Base-by-base conservation (phyloP, 2,797 vertebrate species). In the Leontocebus nigricollis region DNA sequence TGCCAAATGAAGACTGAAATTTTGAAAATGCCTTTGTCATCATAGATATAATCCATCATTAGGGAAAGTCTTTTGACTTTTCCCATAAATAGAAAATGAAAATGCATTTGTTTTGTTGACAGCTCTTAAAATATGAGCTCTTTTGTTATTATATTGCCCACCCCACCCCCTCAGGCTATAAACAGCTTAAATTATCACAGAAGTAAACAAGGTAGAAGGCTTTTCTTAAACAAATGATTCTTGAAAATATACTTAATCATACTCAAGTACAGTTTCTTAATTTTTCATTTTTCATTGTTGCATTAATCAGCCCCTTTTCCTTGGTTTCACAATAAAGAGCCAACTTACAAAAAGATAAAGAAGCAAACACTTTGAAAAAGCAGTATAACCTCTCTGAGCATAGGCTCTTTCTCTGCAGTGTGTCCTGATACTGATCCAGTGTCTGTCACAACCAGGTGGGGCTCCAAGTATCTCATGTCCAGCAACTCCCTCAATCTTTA, bases 201-300 rank as follows among this genome's bases (percentile, higher is more conserved):
- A 73, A 41, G 17, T 52, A 77, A 92, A 44, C 30, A 94, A 87
- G 6, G 13, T 13, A 44, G 41, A 67, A 67, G 3, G 9, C 5
- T 36, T 61, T 93, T 96, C 79, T 87, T 72, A 83, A 86, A 88
- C 20, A 70, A 88, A 72, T 67, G 52, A 50, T 70, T 95, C 72
- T 90, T 90, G 15, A 88, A 92, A 84, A 85, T 75, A 41, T 5
- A 55, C n/a, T 64, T 77, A 83, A 46, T 33, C 33, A 33, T 64
- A 80, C 50, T 84, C 76, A 55, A 80, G 13, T 67, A 67, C 11
- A 88, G 2, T 73, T 80, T 11, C 55, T 90, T 83, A 76, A 92
- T 39, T 76, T 85, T 73, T n/a, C 33, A 30, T 48, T 94, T 52
- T 73, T 88, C 30, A 75, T 88, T 44, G 26, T 36, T 86, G 57